Evolutionary conservation across 1,140 invertebrate species (phyloP).

Genomic region (Bombus sylvicola): DNA sequence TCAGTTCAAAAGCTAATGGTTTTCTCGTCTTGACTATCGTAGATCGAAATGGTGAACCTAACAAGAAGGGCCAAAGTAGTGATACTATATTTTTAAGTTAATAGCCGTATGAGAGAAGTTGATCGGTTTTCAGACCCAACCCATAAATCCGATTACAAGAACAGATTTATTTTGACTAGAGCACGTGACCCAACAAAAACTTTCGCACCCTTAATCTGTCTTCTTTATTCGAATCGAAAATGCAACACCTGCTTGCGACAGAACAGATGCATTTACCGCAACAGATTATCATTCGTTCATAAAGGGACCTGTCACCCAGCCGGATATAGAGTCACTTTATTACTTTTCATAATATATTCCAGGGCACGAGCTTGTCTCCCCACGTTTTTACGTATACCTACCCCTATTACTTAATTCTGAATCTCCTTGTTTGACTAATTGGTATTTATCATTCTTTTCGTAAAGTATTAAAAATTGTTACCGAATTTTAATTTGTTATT

Average conservation of each 20-base stretch:
- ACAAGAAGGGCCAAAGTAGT: not conserved
- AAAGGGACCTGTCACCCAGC: conserved; percentile 56
- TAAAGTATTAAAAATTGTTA: not conserved
- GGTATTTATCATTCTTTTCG: no score
- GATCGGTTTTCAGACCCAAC: not conserved
- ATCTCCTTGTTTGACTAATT: not conserved
- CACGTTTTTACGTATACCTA: not conserved
- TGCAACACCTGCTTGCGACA: conserved; percentile 74
- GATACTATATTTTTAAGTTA: conserved; percentile 54
- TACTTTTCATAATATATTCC: conserved; percentile 68
- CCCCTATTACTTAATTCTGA: no score
- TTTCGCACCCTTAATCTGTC: conserved; percentile 72
- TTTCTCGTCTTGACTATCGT: not conserved
- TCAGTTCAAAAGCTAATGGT: no score
- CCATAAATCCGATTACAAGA: conserved; percentile 73
- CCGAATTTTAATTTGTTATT: not conserved
- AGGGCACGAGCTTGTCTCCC: conserved; percentile 33
- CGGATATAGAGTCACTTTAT: conserved; percentile 55
- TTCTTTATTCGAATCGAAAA: conserved; percentile 72
- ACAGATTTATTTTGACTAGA: conserved; percentile 79
- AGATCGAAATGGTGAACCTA: not conserved
- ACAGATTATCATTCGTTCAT: conserved; percentile 57
- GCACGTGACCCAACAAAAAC: conserved; percentile 81
- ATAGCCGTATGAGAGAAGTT: conserved; percentile 53
- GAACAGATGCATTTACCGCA: conserved; percentile 67